Conservation (phyloP, 2,797 vertebrate species). For the Netta rufina region DNA sequence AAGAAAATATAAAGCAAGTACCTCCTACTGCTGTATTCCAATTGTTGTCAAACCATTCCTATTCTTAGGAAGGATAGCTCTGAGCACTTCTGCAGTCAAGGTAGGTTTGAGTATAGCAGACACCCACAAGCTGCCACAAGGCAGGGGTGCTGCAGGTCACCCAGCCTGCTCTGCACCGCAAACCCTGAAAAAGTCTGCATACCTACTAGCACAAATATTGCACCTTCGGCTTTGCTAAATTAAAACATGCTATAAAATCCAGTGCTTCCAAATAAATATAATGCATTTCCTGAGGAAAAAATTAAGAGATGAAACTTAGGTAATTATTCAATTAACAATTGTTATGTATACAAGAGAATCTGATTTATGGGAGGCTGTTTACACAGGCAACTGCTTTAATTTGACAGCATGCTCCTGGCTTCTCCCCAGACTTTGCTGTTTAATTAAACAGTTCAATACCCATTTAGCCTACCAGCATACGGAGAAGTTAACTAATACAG, state of each 20-base stretch:
- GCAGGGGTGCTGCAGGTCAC: neutral
- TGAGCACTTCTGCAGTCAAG: neutral
- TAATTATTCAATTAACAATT: conserved; percentile 66
- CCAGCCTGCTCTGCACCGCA: neutral
- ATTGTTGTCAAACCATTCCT: neutral
- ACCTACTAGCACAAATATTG: neutral
- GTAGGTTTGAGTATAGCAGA: neutral
- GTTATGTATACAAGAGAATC: conserved; percentile 19
- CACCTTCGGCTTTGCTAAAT: neutral
- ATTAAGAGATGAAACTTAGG: neutral
- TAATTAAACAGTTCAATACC: conserved; percentile 62
- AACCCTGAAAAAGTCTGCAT: neutral
- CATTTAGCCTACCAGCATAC: conserved; percentile 33
- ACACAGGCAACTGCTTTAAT: conserved; percentile 33
- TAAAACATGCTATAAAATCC: neutral
- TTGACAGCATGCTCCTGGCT: conserved; percentile 35
- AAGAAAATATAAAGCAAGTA: neutral
- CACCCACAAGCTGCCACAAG: neutral
- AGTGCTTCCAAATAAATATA: neutral
- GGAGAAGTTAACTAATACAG: conserved; percentile 22
- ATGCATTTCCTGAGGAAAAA: conserved; percentile 8
- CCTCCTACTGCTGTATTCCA: neutral
- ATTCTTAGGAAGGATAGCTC: neutral
- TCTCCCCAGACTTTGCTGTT: conserved; percentile 32
- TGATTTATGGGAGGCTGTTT: conserved; percentile 59